Evolutionary conservation across 2,113 vertebrate genomes (phyloP), one percentile per base, ranked within the genome.

Genomic region (Cardinalis cardinalis): DNA sequence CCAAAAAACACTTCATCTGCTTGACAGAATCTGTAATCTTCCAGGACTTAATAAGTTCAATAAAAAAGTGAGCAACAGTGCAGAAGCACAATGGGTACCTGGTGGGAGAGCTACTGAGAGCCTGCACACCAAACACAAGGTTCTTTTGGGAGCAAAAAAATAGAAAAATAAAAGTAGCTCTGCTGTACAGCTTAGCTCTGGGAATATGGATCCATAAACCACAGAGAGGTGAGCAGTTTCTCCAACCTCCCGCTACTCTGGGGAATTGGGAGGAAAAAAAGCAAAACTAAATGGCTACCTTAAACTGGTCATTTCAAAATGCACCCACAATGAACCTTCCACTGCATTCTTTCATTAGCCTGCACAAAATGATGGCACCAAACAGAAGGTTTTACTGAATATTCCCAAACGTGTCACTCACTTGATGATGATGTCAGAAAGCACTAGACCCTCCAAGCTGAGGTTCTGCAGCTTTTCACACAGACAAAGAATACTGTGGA

Each of bases 371-470:
- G 31, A 63, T 6, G 25, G 25, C 49, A 64, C 24, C 10, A 36
- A 73, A 61, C 26, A 82, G 23, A 64, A 79, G 19, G 40, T 55
- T 85, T 76, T 63, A 55, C 16, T 65, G 23, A 64, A 32, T 61
- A 53, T 74, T 78, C 23, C 49, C 32, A 38, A 71, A 79, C 3
- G 21, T 4, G 16, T 53, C 59, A 95, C 98, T 97, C 69, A 99
- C 99, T 88, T 92, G 46, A 99, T 73, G 56, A 99, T 96, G 55
- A 66, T 10, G 31, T 99, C 99, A 2, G 98, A 99, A 56, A 99
- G 98, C 79, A 89, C 89, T 12, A 99, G 96, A 7, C 98, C 98
- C 94, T 99, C 99, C 89, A 99, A 89, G 78, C 99, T 99, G 60
- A 99, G 97, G 66, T 97, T 97, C 95, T 98, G 97, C 31, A 99